A percentile compares a stretch with the other conserved stretches of the same genome.
These are phyloP conservation scores for Rhagonycha fulva DNA, from an alignment of 2,888 invertebrate species.

Conservation along the genomic window DNA sequence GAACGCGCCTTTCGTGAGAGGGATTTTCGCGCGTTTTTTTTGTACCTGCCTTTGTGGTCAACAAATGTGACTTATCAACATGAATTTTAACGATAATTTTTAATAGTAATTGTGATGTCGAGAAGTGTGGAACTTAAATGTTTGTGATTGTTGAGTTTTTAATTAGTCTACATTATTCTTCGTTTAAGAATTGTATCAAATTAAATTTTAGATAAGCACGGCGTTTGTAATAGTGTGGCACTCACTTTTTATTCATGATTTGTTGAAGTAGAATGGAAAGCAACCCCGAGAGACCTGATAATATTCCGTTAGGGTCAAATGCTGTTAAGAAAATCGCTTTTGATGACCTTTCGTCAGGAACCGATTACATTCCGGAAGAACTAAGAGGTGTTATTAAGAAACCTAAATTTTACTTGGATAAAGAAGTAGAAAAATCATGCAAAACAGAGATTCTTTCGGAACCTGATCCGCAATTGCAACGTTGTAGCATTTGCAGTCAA, in stretches of 20 bases:
- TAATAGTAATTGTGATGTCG: neutral
- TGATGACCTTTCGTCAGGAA: neutral
- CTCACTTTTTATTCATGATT: neutral
- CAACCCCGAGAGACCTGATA: neutral
- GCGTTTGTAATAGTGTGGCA: neutral
- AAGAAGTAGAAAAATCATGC: neutral
- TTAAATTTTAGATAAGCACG: neutral
- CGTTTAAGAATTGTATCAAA: neutral
- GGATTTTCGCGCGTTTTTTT: neutral
- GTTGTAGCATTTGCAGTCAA: slow-evolving; percentile 49
- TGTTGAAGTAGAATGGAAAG: neutral
- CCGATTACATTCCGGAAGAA: neutral
- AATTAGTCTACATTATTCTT: neutral
- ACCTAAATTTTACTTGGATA: neutral
- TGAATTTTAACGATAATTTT: neutral
- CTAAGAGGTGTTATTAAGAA: neutral
- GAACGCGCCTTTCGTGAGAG: neutral
- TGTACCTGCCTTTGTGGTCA: neutral
- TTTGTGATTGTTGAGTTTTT: neutral
- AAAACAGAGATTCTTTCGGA: neutral
- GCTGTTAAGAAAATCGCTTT: neutral
- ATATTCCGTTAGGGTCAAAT: neutral
- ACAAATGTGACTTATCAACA: neutral
- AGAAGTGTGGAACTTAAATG: neutral
- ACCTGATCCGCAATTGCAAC: slow-evolving; percentile 21